Evolutionary conservation across 1,140 invertebrate genomes (phyloP).

Genomic region (Leptonema lineaticorne): DNA sequence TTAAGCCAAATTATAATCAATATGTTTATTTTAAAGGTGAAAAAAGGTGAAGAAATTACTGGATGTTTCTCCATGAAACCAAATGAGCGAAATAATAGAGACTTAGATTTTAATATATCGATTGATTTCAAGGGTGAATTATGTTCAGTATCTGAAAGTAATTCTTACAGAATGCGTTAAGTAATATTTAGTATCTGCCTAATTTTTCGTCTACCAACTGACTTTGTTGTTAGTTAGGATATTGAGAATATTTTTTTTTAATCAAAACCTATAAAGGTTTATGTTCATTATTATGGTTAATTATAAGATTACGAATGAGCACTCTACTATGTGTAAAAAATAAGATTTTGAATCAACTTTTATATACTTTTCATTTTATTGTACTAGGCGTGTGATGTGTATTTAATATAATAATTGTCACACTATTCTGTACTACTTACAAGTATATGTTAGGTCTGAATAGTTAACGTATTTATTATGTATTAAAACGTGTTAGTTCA

Average conservation of each 20-base stretch:
- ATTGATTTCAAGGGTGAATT: slow-evolving; percentile 95
- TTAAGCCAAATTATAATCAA: background rate
- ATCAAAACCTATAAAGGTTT: background rate
- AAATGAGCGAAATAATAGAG: slow-evolving; percentile 94
- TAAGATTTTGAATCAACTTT: background rate
- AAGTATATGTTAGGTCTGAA: too few relatives aligned
- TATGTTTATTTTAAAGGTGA: slow-evolving; percentile 56
- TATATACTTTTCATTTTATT: too few relatives aligned
- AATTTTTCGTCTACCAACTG: background rate
- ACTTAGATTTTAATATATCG: slow-evolving; percentile 94
- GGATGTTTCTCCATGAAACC: slow-evolving; percentile 93
- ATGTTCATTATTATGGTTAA: background rate
- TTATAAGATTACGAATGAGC: background rate
- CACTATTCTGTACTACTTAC: too few relatives aligned
- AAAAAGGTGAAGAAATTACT: slow-evolving; percentile 89
- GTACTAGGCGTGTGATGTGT: too few relatives aligned
- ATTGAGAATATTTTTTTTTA: background rate
- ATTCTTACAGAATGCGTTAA: slow-evolving; percentile 97
- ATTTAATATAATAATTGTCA: too few relatives aligned
- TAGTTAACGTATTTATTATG: too few relatives aligned
- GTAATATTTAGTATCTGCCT: background rate
- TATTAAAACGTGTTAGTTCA: too few relatives aligned
- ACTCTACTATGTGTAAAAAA: background rate
- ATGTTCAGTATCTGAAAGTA: slow-evolving; percentile 84
- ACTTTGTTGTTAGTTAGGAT: background rate